Conservation (phyloP, 2,113 vertebrate species). For the Salminus brasiliensis region DNA sequence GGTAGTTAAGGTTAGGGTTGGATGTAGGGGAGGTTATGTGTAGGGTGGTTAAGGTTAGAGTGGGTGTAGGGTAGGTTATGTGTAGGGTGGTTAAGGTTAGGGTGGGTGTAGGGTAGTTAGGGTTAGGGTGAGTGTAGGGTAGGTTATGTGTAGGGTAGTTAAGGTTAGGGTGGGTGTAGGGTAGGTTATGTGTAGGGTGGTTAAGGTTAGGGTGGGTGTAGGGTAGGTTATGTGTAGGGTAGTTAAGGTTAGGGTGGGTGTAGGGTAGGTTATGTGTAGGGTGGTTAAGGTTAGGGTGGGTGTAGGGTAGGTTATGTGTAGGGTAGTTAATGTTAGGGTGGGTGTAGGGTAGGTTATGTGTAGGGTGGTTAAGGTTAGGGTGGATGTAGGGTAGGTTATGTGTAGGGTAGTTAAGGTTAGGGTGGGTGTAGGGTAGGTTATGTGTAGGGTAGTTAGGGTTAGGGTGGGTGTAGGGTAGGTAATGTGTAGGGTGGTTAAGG, state of each 20-base stretch:
- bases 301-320: not conserved
- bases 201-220: too few relatives aligned
- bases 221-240: not conserved
- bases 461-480: too few relatives aligned
- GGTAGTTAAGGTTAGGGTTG: too few relatives aligned
- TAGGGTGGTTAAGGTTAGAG: not conserved
- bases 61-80: not conserved
- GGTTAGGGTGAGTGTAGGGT: too few relatives aligned
- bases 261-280: not conserved
- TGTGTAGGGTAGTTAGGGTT: too few relatives aligned
- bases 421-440: not conserved
- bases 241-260: too few relatives aligned
- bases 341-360: not conserved
- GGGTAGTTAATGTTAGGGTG: not conserved
- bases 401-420: not conserved
- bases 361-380: not conserved
- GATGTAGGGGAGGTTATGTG: not conserved
- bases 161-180: too few relatives aligned
- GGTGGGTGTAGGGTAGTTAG: not conserved
- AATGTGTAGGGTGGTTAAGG: not conserved
- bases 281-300: too few relatives aligned
- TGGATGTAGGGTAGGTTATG: not conserved
- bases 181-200: too few relatives aligned
- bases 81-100: not conserved
- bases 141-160: not conserved